These are phyloP conservation scores for Osmoderma eremita DNA, from an alignment of 2,888 invertebrate species.

Conservation along the genomic window DNA sequence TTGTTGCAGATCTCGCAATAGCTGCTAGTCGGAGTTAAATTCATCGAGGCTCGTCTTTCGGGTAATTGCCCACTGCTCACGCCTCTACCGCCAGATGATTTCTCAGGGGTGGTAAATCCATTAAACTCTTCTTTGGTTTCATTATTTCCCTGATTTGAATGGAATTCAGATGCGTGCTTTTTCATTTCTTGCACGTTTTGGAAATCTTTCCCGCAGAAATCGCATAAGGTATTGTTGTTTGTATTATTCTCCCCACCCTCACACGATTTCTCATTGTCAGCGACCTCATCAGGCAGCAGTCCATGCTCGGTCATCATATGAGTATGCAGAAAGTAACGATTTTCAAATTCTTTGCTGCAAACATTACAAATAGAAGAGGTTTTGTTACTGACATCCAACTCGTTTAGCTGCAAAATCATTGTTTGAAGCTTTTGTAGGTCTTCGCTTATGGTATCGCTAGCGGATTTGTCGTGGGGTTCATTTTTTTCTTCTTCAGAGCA, in stretches of 20 bases:
- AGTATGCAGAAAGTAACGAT: constrained; percentile 75
- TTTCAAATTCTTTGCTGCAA: constrained; percentile 78
- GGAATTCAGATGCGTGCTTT: constrained; percentile 75
- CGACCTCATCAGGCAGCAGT: constrained; percentile 63
- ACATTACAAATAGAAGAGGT: constrained; percentile 70
- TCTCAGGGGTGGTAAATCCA: constrained; percentile 65
- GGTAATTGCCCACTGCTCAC: constrained; percentile 54
- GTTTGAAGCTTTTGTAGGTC: constrained; percentile 89
- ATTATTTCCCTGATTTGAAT: constrained; percentile 62
- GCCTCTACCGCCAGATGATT: constrained; percentile 58
- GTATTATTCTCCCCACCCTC: constrained; percentile 57
- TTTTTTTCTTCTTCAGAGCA: constrained; percentile 43
- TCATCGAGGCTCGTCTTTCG: constrained; percentile 70
- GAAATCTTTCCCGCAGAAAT: constrained; percentile 63
- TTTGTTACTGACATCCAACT: constrained; percentile 73
- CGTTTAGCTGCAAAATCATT: constrained; percentile 90
- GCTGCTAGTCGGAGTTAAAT: constrained; percentile 79
- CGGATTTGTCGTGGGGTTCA: constrained; percentile 46
- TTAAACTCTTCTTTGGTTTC: constrained; percentile 56
- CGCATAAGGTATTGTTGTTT: constrained; percentile 61
- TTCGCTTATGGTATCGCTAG: constrained; percentile 77
- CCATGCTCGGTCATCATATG: constrained; percentile 78
- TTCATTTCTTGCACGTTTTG: constrained; percentile 72
- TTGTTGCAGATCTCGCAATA: constrained; percentile 99
- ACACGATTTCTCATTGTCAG: constrained; percentile 58